Evolutionary conservation across 2,113 vertebrate genomes (phyloP).

Genomic region (Eleginops maclovinus): DNA sequence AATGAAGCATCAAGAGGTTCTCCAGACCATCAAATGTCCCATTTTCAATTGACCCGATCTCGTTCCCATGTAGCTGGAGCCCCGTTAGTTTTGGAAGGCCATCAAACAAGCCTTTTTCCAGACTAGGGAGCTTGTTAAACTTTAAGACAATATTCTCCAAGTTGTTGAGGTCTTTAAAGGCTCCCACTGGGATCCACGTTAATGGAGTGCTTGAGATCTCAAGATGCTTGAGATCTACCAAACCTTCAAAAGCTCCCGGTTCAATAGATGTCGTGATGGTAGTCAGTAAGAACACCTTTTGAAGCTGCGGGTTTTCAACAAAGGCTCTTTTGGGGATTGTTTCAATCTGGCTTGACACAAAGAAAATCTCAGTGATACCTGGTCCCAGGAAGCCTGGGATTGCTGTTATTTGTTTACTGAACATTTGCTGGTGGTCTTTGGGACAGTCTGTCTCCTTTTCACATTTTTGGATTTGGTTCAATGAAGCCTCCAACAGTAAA

Average conservation of each 20-base stretch:
- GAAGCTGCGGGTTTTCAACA: conserved; percentile 74
- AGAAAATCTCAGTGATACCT: conserved; percentile 80
- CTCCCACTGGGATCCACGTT: conserved; percentile 71
- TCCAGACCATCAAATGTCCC: conserved; percentile 83
- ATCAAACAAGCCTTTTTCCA: conserved; percentile 83
- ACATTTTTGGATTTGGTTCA: conserved; percentile 17
- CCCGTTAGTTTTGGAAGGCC: conserved; percentile 71
- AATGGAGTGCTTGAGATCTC: conserved; percentile 80
- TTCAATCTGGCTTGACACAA: conserved; percentile 78
- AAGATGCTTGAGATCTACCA: conserved; percentile 70
- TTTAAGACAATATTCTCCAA: conserved; percentile 80
- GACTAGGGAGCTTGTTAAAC: conserved; percentile 70
- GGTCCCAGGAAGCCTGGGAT: conserved; percentile 73
- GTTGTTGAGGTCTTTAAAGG: conserved; percentile 80
- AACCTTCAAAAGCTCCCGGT: conserved; percentile 84
- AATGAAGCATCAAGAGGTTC: conserved; percentile 76
- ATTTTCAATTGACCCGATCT: conserved; percentile 82
- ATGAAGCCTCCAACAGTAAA: conserved; percentile 49
- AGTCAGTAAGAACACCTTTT: conserved; percentile 79
- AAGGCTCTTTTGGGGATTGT: conserved; percentile 80
- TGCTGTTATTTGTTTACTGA: conserved; percentile 65
- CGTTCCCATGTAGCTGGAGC: conserved; percentile 78
- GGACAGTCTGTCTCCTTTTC: conserved; percentile 26
- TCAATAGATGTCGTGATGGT: conserved; percentile 78
- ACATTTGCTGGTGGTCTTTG: conserved; percentile 73